phyloP scores from a whole-genome alignment of 2,888 invertebrate species.

The Ophioninae sp. region DNA sequence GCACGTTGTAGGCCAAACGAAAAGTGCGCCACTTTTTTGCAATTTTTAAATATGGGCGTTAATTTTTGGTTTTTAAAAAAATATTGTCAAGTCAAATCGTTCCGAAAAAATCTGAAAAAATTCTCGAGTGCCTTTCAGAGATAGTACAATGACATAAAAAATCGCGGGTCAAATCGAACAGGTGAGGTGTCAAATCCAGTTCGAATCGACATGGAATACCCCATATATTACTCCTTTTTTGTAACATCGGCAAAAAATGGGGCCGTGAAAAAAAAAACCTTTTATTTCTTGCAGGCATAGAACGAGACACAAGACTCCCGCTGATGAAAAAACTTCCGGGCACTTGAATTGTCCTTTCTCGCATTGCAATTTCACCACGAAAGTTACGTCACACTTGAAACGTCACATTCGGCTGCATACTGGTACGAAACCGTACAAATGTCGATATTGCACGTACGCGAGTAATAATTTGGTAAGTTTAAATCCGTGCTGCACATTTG shows the following conservation, averaged over 20 bases:
- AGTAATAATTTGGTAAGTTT: conserved; percentile 88
- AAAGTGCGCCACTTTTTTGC: too few species aligned
- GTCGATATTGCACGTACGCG: conserved; percentile 90
- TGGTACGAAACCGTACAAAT: conserved; percentile 91
- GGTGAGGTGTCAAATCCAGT: too few species aligned
- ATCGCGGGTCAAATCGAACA: too few species aligned
- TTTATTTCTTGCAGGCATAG: conserved; percentile 70
- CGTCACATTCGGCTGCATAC: conserved; percentile 91
- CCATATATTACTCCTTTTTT: too few species aligned
- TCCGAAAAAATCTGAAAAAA: too few species aligned
- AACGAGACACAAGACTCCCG: conserved; percentile 67
- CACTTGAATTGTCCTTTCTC: conserved; percentile 72
- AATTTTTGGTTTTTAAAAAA: too few species aligned
- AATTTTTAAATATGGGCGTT: too few species aligned
- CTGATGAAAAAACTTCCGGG: conserved; percentile 45
- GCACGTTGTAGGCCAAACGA: too few species aligned
- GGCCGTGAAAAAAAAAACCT: background rate
- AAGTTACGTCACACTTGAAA: conserved; percentile 87
- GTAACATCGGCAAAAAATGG: background rate
- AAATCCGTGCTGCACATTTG: background rate
- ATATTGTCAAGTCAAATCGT: too few species aligned
- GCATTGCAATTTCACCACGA: conserved; percentile 87
- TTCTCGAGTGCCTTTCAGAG: too few species aligned
- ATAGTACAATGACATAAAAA: too few species aligned
- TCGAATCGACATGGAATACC: too few species aligned